phyloP scores from a whole-genome alignment of 2,888 invertebrate genomes.

The Aphidoletes aphidimyza region DNA sequence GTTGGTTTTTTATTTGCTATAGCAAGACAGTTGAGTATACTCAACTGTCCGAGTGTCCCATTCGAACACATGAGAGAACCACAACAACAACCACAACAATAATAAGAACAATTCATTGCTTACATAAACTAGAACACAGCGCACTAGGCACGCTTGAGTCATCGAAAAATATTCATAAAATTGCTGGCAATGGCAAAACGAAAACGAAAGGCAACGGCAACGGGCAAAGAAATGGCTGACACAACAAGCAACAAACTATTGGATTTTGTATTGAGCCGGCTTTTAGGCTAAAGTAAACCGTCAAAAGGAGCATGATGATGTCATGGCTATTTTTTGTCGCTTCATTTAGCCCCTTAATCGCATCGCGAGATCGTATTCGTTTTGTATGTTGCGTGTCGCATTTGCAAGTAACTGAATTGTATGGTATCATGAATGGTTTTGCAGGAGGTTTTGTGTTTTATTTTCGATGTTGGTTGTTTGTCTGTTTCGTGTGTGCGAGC shows the following conservation, averaged over 20 bases:
- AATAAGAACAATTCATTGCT: too few species aligned
- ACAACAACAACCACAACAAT: too few species aligned
- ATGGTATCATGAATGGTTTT: not conserved
- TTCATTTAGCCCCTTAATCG: not conserved
- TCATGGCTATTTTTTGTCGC: constrained; percentile 21
- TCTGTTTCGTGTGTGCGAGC: too few species aligned
- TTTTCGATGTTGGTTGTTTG: too few species aligned
- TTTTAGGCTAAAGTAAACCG: not conserved
- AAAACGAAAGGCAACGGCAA: not conserved
- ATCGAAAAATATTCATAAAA: not conserved
- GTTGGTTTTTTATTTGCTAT: too few species aligned
- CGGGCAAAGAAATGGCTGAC: not conserved
- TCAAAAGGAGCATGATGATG: not conserved
- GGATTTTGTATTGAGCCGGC: constrained; percentile 6
- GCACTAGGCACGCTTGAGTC: not conserved
- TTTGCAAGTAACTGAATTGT: not conserved
- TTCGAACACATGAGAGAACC: too few species aligned
- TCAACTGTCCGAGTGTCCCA: too few species aligned
- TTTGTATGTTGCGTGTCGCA: constrained; percentile 17
- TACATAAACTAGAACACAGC: too few species aligned
- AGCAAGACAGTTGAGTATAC: too few species aligned
- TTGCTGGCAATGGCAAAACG: not conserved
- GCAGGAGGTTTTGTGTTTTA: too few species aligned
- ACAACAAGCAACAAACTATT: not conserved
- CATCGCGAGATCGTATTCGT: not conserved